These are phyloP conservation scores for Parotocinclus haroldoi DNA, from an alignment of 2,797 vertebrate genomes.

Conservation along the genomic window DNA sequence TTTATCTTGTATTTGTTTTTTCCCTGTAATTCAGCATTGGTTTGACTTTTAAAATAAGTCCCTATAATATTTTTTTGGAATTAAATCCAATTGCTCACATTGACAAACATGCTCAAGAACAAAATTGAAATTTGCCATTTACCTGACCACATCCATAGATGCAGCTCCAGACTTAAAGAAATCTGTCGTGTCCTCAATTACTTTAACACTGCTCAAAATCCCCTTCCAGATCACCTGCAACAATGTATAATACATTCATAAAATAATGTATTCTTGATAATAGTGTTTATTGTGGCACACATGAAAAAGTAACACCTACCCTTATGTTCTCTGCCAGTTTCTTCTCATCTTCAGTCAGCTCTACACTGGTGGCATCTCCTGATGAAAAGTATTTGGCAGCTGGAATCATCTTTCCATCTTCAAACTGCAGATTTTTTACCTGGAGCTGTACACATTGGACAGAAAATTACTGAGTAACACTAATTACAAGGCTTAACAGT, in stretches of 20 bases:
- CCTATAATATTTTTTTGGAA: no score
- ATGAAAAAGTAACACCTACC: slow-evolving; percentile 54
- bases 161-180: slow-evolving; percentile 97
- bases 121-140: background rate
- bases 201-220: slow-evolving; percentile 85
- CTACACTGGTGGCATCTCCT: slow-evolving; percentile 74
- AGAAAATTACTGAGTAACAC: background rate
- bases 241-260: background rate
- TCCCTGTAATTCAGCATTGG: no score
- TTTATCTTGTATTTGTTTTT: no score
- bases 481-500: no score
- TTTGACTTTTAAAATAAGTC: no score
- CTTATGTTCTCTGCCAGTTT: slow-evolving; percentile 83
- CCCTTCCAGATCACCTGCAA: slow-evolving; percentile 85
- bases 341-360: slow-evolving; percentile 85
- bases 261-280: background rate
- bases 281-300: background rate
- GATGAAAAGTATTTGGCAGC: slow-evolving; percentile 88
- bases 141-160: slow-evolving; percentile 98
- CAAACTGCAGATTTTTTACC: slow-evolving; percentile 90
- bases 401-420: slow-evolving; percentile 93
- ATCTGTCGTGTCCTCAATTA: slow-evolving; percentile 85
- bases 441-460: slow-evolving; percentile 70
- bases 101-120: no score
- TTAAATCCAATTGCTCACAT: no score